Evolutionary conservation across 2,113 vertebrate species (phyloP).

Genomic region (Tyrannus savana): DNA sequence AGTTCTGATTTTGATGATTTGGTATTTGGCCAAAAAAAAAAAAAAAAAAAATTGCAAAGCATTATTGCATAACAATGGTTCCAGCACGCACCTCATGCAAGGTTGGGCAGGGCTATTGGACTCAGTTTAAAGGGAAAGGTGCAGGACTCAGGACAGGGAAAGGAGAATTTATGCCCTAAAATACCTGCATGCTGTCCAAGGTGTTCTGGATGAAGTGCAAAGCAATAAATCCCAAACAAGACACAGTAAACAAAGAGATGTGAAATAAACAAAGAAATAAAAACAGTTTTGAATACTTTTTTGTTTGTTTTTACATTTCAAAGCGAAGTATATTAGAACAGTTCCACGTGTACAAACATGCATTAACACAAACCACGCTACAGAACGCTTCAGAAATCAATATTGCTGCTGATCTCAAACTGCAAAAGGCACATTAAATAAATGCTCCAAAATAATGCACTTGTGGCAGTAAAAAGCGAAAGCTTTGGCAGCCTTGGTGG

Average conservation of each 20-base stretch:
- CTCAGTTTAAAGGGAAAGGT: neutral
- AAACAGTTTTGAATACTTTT: conserved; percentile 59
- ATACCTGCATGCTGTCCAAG: conserved; percentile 99
- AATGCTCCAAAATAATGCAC: neutral
- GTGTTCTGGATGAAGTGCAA: conserved; percentile 87
- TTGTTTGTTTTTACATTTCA: conserved; percentile 1
- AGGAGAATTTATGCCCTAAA: conserved; percentile 71
- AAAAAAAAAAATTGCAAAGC: neutral
- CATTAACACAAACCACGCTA: neutral
- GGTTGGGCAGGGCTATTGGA: neutral
- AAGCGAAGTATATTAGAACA: conserved; percentile 13
- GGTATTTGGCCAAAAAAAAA: neutral
- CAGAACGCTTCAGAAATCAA: neutral
- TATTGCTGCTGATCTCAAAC: neutral
- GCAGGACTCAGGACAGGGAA: neutral
- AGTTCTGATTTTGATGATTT: neutral
- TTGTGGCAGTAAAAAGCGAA: neutral
- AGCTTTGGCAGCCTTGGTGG: neutral
- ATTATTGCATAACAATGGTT: conserved; percentile 41
- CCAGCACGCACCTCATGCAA: neutral
- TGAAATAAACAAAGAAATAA: conserved; percentile 74
- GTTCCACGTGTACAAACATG: neutral
- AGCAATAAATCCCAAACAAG: conserved; percentile 82
- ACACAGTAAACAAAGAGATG: conserved; percentile 79
- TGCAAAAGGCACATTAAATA: neutral